Evolutionary conservation across 2,113 vertebrate species (phyloP), one percentile per base, ranked within the genome.

Genomic region (Pogona vitticeps): DNA sequence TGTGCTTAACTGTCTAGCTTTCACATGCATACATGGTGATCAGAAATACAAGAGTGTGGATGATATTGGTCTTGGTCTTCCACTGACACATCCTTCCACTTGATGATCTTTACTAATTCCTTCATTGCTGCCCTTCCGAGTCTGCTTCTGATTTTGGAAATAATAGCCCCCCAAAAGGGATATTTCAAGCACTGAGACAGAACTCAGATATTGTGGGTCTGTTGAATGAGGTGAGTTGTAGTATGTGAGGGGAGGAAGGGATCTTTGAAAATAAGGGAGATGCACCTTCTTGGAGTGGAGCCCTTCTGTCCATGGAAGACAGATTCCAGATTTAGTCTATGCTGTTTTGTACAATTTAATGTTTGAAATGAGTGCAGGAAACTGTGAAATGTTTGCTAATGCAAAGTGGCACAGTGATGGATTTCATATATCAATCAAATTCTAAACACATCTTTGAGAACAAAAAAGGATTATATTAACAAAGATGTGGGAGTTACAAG

Each of bases 381-480:
- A 72, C 33, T 83, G 81, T 72, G 58, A 28, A 56, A 52, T 36
- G 21, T 52, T 72, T n/a, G 46, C 26, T 36, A 26, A 72, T 58
- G 68, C 68, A 83, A 83, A 72, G 33, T 83, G 67, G n/a, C 23
- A 72, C 42, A 83, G 58, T 72, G 68, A 36, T 59, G 12, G n/a
- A n/a, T 72, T 21, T 71, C 46, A 58, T 26, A 68, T 67, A 72
- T 83, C 81, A 83, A 72, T 83, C 68, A 83, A 56, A 72, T 59
- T 36, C n/a, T n/a, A 17, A 59, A 58, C 81, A 72, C 67, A 83
- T 83, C 81, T 72, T 46, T 83, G 81, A 36, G 56, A 28, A 38
- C 56, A 36, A 71, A 71, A 58, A 23, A 59, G 52, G 20, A 72
- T 72, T 71, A 72, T 72, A 83, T 58, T 83, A 83, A 83, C 58